Base-by-base conservation (phyloP, 2,797 vertebrate species). In the Macrochelys suwanniensis region DNA sequence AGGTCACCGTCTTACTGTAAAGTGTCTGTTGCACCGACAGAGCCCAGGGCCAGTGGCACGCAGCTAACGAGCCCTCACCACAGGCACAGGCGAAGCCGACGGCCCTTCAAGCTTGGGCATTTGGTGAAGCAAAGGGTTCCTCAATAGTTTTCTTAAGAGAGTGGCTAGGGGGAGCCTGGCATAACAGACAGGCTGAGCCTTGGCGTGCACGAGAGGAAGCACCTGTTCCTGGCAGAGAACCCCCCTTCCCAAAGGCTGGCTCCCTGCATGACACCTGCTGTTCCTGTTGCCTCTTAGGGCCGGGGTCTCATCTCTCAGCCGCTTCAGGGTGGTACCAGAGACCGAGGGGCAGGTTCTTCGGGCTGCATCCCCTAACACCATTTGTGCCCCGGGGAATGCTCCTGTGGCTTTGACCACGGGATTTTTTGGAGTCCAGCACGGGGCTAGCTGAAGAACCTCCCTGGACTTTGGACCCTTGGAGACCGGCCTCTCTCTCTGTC, bases 81-180 rank as follows among this genome's bases (percentile, higher is more conserved):
- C 61, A 80, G 71, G 49, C 50, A 0, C 0, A 33, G 47, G 80
- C 26, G 0, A 0, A 0, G 0, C 81, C 71, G 78, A n/a, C 23
- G 19, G 68, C 76, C 82, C 4, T 12, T 86, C 77, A 17, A 59
- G n/a, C 0, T 0, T 11, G 45, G 25, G 57, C 16, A 49, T 50
- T 15, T 33, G 47, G 76, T 11, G 26, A 16, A 23, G 65, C 26
- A 54, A 77, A 83, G 68, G 15, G 51, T 6, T 28, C n/a, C 76
- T 54, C 12, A 2, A 0, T 17, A 25, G 16, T 94, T 79, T 80
- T 31, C 49, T 33, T 0, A 2, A 56, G 77, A 26, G 17, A 0
- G 37, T 3, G 0, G 65, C 12, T 5, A 11, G 3, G 25, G 16
- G 31, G 84, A 84, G 77, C 45, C 57, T 15, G 59, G 59, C 28